Base-by-base conservation (phyloP, 2,888 invertebrate genomes). In the Acleris literana region DNA sequence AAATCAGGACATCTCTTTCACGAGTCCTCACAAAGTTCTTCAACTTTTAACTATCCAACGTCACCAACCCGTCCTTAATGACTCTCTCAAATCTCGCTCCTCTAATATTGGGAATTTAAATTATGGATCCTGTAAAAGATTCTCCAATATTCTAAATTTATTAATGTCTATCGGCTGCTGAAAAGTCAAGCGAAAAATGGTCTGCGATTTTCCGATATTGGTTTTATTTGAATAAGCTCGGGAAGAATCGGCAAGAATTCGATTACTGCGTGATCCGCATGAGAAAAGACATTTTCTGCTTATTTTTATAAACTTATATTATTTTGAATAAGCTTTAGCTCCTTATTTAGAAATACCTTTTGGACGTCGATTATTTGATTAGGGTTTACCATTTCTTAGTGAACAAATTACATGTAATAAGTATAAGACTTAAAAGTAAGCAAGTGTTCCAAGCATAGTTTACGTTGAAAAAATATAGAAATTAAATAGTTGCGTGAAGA, bases 211-310 rank as follows among this genome's bases (percentile, higher is more conserved):
- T 54, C 49, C 39, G 44, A 55, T 60, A 65, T 65, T 60, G 55
- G 54, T 51, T 60, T 54, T 65, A 60, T 60, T 51, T 17, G 54
- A 64, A 54, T 25, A 29, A 33, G 46, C 22, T 63, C 43, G 57
- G 57, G 25, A 20, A 56, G 20, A 44, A 56, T 56, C 22, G 7
- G 44, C 17, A 22, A 39, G 54, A 46, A 64, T 60, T 53, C 33
- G 33, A 29, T 58, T 46, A 48, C 44, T 29, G 25, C n/a, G 25
- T 20, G 51, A 57, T 63, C n/a, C 29, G 46, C 11, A 52, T 52
- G 56, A 56, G 25, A 44, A 44, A 13, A 44, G 44, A 5, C 16
- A 16, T 16, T 16, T 43, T 49, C 9, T 49, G 20, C 49, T 18
- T 49, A 49, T n/a, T 44, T 5, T 5, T 16, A n/a, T 6, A 16